These are phyloP conservation scores for Aphaenogaster ashmeadi DNA, from an alignment of 1,140 invertebrate species.

Conservation along the genomic window DNA sequence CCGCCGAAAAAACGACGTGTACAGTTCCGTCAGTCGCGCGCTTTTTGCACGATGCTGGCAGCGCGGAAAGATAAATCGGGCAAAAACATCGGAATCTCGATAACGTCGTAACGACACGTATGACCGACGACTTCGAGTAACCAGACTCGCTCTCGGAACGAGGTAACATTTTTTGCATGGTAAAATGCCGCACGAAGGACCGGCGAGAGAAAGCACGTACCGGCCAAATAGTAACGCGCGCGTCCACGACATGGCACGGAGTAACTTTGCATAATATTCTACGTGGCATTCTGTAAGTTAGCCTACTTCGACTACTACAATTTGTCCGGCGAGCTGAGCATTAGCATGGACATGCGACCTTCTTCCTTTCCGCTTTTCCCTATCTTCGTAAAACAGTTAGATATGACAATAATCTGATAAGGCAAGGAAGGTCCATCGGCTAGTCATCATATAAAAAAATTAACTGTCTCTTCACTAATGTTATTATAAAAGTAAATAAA, in stretches of 20 bases:
- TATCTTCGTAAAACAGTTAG: constrained; percentile 3
- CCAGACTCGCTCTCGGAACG: neutral
- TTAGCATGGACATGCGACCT: constrained; percentile 9
- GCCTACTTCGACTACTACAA: constrained; percentile 37
- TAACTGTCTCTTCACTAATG: neutral
- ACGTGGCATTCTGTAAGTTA: constrained; percentile 33
- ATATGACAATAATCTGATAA: constrained; percentile 33
- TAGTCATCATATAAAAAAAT: constrained; percentile 7
- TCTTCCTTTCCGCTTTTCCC: neutral
- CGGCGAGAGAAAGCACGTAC: neutral
- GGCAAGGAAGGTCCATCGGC: neutral
- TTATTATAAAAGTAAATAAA: constrained; percentile 1
- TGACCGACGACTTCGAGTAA: neutral
- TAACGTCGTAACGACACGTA: constrained; percentile 28
- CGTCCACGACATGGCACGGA: constrained; percentile 7
- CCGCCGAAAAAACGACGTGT: constrained; percentile 19
- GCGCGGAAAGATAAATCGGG: constrained; percentile 25
- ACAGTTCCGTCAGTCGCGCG: neutral
- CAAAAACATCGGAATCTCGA: constrained; percentile 49
- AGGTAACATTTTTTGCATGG: constrained; percentile 21
- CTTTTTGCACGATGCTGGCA: neutral
- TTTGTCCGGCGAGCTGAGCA: constrained; percentile 18
- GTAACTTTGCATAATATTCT: constrained; percentile 57
- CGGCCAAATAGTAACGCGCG: neutral
- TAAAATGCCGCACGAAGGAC: constrained; percentile 14